Percentiles rank a stretch among this genome's conserved stretches.
Conservation (phyloP, 1,140 invertebrate genomes). For the Antheraea mylitta region DNA sequence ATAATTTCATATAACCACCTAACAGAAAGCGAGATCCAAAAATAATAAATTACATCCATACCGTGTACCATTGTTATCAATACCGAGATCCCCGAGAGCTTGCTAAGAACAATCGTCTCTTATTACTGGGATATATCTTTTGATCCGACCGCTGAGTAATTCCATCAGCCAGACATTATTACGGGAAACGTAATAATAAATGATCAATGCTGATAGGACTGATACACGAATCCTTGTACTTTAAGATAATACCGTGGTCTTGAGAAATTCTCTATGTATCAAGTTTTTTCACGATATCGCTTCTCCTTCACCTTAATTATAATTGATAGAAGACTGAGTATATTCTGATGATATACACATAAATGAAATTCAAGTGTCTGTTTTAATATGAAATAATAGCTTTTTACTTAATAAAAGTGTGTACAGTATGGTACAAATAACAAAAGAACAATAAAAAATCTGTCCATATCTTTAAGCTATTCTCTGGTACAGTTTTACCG, state of each 20-base stretch:
- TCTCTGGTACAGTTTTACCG: too few species aligned
- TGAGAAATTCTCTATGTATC: background rate
- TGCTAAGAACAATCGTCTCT: conserved; percentile 1
- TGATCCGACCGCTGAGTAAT: conserved; percentile 1
- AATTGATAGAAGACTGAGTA: too few species aligned
- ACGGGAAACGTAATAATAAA: conserved; percentile 1
- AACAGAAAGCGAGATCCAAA: background rate
- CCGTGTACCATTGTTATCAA: background rate
- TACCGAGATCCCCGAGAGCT: conserved; percentile 1
- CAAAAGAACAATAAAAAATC: too few species aligned
- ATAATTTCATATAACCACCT: conserved; percentile 3
- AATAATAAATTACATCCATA: conserved; percentile 3
- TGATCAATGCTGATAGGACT: background rate
- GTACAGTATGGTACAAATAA: too few species aligned
- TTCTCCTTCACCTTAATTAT: too few species aligned
- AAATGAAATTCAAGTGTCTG: too few species aligned
- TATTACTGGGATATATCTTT: conserved; percentile 4
- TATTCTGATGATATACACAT: too few species aligned
- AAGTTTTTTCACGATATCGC: too few species aligned
- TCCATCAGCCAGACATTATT: conserved; percentile 2
- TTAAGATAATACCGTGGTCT: background rate
- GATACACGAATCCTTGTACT: background rate
- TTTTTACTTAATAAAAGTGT: too few species aligned
- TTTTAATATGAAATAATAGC: too few species aligned
- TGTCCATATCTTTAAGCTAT: too few species aligned